Evolutionary conservation across 2,113 vertebrate species (phyloP).

Genomic region (Panthera tigris): DNA sequence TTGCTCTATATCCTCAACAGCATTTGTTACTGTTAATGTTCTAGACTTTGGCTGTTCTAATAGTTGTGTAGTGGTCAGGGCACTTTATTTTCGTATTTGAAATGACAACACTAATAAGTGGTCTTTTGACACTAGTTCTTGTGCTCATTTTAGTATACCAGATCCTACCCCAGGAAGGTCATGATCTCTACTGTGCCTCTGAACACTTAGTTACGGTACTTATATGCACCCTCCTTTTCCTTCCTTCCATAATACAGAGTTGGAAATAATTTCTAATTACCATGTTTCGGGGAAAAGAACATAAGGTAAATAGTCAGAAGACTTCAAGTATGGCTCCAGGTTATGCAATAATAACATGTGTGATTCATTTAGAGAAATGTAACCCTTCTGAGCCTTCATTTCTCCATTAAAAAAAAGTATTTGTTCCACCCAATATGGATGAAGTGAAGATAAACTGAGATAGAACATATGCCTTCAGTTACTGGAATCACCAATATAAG

Average conservation of each 20-base stretch:
- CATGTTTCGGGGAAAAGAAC: not conserved
- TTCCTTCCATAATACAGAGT: not conserved
- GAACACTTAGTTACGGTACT: not conserved
- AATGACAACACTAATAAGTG: not conserved
- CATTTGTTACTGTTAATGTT: not conserved
- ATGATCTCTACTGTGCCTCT: not conserved
- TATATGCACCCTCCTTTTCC: not conserved
- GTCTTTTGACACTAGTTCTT: not conserved
- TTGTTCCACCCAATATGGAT: not conserved
- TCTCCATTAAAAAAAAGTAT: not conserved
- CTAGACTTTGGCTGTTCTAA: not conserved
- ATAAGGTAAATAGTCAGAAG: not conserved
- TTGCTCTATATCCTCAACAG: not conserved
- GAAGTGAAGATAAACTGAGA: not conserved
- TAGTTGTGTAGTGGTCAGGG: not conserved
- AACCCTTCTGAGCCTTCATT: not conserved
- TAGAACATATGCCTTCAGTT: not conserved
- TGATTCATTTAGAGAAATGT: not conserved
- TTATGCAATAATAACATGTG: not conserved
- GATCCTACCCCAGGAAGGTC: not conserved
- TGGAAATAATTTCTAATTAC: constrained; percentile 30
- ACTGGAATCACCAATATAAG: not conserved
- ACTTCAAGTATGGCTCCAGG: not conserved
- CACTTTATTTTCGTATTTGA: not conserved
- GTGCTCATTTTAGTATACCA: not conserved